Base-by-base conservation (phyloP, 2,113 vertebrate genomes). In the Tauraco erythrolophus region DNA sequence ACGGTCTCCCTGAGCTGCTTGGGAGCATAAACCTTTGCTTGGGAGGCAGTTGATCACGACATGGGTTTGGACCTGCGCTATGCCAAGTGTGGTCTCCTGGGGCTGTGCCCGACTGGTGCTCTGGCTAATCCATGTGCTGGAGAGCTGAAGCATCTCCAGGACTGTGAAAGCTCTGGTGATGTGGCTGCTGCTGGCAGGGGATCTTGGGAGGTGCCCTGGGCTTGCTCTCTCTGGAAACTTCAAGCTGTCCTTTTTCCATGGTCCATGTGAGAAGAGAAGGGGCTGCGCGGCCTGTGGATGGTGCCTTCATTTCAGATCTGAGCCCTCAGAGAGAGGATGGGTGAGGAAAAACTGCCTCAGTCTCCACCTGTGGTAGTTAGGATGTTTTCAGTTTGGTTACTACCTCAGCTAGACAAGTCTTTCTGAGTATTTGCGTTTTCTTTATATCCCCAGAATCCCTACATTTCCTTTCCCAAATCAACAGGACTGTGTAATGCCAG, bases 121-220 rank as follows among this genome's bases (percentile, higher is more conserved):
- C 11, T 31, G 1, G 0, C 27, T 50, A 16, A 39, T 18, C 11
- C 28, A 8, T 1, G 0, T 82, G 39, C 22, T 0, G 0, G 56
- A 58, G 70, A 33, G 48, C 56, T 79, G 75, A 51, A 78, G 14
- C 8, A 1, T 79, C 61, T 82, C 57, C 57, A 65, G 82, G 25
- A 8, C 6, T 35, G 61, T 22, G 54, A 51, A 48, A 79, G 79
- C 33, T n/a, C 33, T 76, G 43, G 43, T 78, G 51, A 5, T 54
- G 22, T 10, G 8, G 51, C 69, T 70, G 19, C n/a, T 61, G 39
- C 46, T 68, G 51, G 37, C 43, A 23, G 21, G 41, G 37, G 13
- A 39, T 33, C 3, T 0, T 2, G 3, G 46, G 2, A 2, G 41
- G 19, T 1, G 1, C 25, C 39, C 43, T 71, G 56, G 51, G 46